Evolutionary conservation across 2,113 vertebrate genomes (phyloP), one percentile per base, ranked within the genome.

Genomic region (Peromyscus polionotus): DNA sequence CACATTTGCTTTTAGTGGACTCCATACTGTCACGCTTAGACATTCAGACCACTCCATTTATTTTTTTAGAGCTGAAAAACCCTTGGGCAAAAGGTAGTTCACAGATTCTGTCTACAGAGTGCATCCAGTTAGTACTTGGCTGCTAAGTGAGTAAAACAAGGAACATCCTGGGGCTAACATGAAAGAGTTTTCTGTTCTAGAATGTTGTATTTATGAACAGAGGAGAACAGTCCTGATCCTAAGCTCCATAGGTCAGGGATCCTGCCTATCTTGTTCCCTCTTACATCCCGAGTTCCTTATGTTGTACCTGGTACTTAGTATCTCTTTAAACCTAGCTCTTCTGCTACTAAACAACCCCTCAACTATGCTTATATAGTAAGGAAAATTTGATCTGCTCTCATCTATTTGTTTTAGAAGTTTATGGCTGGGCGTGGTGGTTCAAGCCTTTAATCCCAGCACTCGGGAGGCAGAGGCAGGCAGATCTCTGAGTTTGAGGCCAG

Each of bases 61-160:
- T 93, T 75, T 68, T 88, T 73, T 92, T 67, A 92, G 42, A 33
- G 67, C 36, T 94, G 45, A 90, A 79, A 90, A 57, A 59, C 65
- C 13, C 94, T 95, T 92, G 59, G 19, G 75, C 68, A 87, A 59
- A 96, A 89, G 28, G 4, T 79, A 24, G 24, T 95, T 91, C 45
- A 67, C 17, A 57, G 68, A 77, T 91, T 87, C 2, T 97, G 48
- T 87, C 59, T 90, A 12, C 6, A 81, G 48, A 57, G 70, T 73
- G 33, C 4, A 54, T 91, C 72, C 5, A 72, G 33, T 94, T 90
- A 80, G 79, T 94, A 51, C 48, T 65, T 96, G 73, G 28, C 65
- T 61, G 33, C 88, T 73, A 84, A 42, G 86, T 84, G 24, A 92
- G 88, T 88, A 87, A 96, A 90, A 73, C 45, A 90, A 75, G 88